A percentile compares a stretch with the other conserved stretches of the same genome.
Conservation (phyloP, 30 jellyfish, hydroid and myxozoan genomes). For the Hydractinia symbiolongicarpus region DNA sequence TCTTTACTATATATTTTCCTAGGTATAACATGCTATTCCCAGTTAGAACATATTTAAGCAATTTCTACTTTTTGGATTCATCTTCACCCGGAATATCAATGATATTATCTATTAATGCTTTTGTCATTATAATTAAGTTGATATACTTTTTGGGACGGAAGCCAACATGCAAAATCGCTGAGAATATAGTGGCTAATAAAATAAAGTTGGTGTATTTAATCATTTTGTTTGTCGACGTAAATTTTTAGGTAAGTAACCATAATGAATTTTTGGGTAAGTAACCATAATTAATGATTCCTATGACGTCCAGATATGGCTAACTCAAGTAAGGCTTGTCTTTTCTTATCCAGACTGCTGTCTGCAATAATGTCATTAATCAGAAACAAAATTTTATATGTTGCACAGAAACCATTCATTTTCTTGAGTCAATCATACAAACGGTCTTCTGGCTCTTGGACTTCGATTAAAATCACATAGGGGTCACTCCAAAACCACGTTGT, state of each 20-base stretch:
- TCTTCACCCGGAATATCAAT: slow-evolving; percentile 3
- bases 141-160: not conserved
- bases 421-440: not conserved
- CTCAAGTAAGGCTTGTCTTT: too few relatives aligned
- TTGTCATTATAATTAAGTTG: not conserved
- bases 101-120: not conserved
- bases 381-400: not conserved
- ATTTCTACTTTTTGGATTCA: not conserved
- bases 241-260: not conserved
- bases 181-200: not conserved
- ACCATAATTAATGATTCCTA: too few relatives aligned
- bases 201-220: not conserved
- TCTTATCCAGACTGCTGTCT: too few relatives aligned
- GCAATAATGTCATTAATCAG: slow-evolving; percentile 4
- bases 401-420: not conserved
- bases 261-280: not conserved
- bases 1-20: not conserved
- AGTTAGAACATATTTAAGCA: slow-evolving; percentile 9
- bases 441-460: too few relatives aligned
- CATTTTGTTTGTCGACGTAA: slow-evolving; percentile 7
- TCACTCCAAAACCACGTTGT: slow-evolving; percentile 2
- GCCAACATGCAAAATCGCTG: too few relatives aligned
- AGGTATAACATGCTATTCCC: not conserved
- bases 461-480: slow-evolving; percentile 1
- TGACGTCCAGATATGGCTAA: too few relatives aligned